Evolutionary conservation across 2,888 invertebrate species (phyloP), one percentile per base, ranked within the genome.

Genomic region (Meganola albula): DNA sequence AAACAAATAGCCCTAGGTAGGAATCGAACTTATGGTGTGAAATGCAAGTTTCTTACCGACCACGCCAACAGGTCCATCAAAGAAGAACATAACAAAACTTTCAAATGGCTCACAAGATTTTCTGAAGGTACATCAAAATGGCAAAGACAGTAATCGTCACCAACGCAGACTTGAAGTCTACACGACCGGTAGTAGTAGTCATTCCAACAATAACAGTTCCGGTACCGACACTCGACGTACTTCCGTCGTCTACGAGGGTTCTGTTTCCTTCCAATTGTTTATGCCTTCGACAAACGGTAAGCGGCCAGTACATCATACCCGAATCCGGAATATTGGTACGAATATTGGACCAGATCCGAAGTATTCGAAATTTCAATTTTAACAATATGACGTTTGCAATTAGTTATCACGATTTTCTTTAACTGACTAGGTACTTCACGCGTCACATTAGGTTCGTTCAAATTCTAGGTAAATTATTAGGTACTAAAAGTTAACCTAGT

Each of bases 141-240:
- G 59, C 59, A 39, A 69, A 72, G 69, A 68, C 67, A 63, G 58
- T 61, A 54, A 54, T 53, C 52, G 53, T 65, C 63, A 63, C 50
- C 43, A 46, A 47, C 53, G 72, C 59, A 76, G 77, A 74, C 78
- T 71, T 66, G 64, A 75, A 76, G 83, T 79, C 82, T 74, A 63
- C 74, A 64, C 64, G 61, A 62, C 67, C 79, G 84, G 84, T 83
- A 58, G 76, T 69, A 73, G 74, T 73, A 77, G 79, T 80, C 78
- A 73, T 80, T 74, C 78, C 74, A 74, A 78, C 82, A 80, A 83
- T 84, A 84, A 82, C 80, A 78, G 74, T 82, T 84, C 83, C 84
- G 78, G 73, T 63, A 68, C 67, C 78, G 74, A 82, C 84, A 84
- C 84, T 84, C 77, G 68, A 63, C 68, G 64, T 55, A 49, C 72